A percentile compares a stretch with the other conserved stretches of the same genome.
phyloP scores from a whole-genome alignment of 2,113 vertebrate species.

The Pseudorasbora parva region DNA sequence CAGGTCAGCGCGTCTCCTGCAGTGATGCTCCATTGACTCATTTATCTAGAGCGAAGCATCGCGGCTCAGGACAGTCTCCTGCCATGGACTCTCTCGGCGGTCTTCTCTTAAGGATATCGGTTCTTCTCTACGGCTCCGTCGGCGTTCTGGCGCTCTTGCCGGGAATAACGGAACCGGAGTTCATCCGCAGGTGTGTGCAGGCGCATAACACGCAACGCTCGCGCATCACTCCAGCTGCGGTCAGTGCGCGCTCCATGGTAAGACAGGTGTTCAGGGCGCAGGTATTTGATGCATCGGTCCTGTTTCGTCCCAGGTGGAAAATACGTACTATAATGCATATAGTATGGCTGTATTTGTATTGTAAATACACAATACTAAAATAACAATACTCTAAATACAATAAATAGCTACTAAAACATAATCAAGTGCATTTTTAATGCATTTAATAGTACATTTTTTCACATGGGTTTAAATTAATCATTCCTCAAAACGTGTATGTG shows the following conservation, averaged over 20 bases:
- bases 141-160: conserved; percentile 42
- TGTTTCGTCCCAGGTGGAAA: neutral
- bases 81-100: conserved; percentile 42
- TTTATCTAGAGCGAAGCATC: conserved; percentile 12
- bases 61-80: conserved; percentile 15
- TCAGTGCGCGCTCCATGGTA: conserved; percentile 54
- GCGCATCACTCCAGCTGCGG: conserved; percentile 36
- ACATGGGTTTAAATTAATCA: neutral
- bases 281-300: neutral
- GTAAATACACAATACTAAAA: no score
- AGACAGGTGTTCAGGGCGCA: conserved; percentile 33
- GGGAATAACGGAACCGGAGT: conserved; percentile 53
- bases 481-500: neutral
- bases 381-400: no score
- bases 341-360: no score
- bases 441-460: no score
- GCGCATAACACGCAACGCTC: conserved; percentile 52
- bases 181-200: conserved; percentile 57
- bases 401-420: no score
- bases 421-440: no score
- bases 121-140: conserved; percentile 17
- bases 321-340: no score
- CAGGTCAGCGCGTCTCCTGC: conserved; percentile 17
- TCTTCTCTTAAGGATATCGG: conserved; percentile 35
- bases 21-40: conserved; percentile 41